Conservation (phyloP, 2,797 vertebrate genomes). For the Brachyrhaphis roseni region DNA sequence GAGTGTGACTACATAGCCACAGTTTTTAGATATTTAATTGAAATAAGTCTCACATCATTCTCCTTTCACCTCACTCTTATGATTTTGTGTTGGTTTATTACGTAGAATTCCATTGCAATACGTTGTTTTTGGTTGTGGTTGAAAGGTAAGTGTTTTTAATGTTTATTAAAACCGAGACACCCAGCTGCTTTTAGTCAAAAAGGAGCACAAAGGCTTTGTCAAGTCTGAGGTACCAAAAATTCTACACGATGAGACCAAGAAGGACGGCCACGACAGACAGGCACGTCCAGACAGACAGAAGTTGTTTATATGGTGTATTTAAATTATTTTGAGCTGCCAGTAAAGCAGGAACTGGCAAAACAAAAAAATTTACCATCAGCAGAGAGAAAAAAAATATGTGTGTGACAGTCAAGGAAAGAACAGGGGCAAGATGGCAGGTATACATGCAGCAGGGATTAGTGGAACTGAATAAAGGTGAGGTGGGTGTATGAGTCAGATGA, state of each 20-base stretch:
- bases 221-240: not conserved
- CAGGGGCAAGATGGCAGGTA: slow-evolving; percentile 12
- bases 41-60: not conserved
- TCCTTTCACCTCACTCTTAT: not conserved
- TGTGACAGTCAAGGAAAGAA: not conserved
- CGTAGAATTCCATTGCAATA: not conserved
- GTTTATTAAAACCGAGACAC: not conserved
- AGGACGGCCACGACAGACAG: not conserved
- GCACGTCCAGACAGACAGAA: slow-evolving; percentile 1
- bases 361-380: slow-evolving; percentile 3
- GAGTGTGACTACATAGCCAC: not conserved
- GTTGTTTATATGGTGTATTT: slow-evolving; percentile 2
- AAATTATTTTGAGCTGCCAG: not conserved
- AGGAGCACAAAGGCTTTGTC: not conserved
- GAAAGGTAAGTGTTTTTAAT: not conserved
- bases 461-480: slow-evolving; percentile 1
- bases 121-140: not conserved
- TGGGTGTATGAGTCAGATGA: slow-evolving; percentile 13
- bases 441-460: slow-evolving; percentile 7
- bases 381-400: not conserved
- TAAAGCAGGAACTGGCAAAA: not conserved
- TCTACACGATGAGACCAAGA: not conserved
- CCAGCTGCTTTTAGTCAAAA: not conserved
- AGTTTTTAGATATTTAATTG: not conserved
- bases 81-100: not conserved